Evolutionary conservation across 2,888 invertebrate species (phyloP).

Genomic region (Glaucopsyche alexis): DNA sequence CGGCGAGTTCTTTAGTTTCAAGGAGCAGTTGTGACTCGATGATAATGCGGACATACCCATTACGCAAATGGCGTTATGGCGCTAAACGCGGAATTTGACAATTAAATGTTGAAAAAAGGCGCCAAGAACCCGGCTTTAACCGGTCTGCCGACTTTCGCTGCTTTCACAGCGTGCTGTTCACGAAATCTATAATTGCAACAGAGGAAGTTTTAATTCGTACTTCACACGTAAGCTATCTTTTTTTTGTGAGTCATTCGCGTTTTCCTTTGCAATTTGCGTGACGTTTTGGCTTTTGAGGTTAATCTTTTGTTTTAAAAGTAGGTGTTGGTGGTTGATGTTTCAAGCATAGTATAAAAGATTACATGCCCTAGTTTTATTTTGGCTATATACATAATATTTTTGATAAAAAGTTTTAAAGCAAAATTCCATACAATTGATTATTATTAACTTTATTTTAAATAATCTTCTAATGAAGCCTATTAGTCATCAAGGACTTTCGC

Average conservation of each 20-base stretch:
- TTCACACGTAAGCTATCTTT: conserved; percentile 25
- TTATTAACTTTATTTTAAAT: too few species aligned
- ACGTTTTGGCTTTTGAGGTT: not conserved
- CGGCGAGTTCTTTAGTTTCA: not conserved
- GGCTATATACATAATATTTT: too few species aligned
- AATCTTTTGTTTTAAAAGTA: conserved; percentile 21
- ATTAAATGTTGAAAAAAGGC: conserved; percentile 11
- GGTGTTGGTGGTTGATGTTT: not conserved
- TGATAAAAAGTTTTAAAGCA: too few species aligned
- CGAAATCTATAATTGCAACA: conserved; percentile 51
- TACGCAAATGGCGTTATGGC: conserved; percentile 23
- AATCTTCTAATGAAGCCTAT: too few species aligned
- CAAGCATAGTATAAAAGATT: not conserved
- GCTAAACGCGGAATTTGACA: conserved; percentile 20
- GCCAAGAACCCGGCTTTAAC: conserved; percentile 46
- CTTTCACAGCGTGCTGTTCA: conserved; percentile 61
- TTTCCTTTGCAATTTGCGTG: conserved; percentile 30
- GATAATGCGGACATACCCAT: not conserved
- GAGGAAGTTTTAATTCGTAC: conserved; percentile 28
- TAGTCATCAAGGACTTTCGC: too few species aligned
- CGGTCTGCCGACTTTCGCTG: conserved; percentile 69
- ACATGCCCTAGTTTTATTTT: not conserved
- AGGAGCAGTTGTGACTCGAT: not conserved
- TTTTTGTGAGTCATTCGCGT: conserved; percentile 28
- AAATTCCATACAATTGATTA: too few species aligned